phyloP scores from a whole-genome alignment of 2,888 invertebrate genomes.

The Thecocarcelia acutangulata region DNA sequence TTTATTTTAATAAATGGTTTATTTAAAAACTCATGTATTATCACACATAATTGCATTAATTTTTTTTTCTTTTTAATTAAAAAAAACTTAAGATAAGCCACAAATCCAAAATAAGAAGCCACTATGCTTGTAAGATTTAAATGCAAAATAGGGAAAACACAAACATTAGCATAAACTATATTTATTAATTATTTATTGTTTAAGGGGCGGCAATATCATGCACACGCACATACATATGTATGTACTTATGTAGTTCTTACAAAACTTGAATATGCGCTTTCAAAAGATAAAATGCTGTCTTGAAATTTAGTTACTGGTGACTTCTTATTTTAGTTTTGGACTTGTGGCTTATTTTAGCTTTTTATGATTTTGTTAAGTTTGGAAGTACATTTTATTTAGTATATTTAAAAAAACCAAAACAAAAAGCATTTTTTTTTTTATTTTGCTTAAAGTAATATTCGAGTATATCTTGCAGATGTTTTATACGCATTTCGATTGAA shows the following conservation, averaged over 20 bases:
- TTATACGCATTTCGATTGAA: conserved; percentile 22
- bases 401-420: conserved; percentile 49
- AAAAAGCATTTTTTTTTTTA: conserved; percentile 25
- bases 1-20: conserved; percentile 72
- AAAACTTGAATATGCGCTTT: conserved; percentile 11
- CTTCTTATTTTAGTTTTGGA: conserved; percentile 55
- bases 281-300: conserved; percentile 7
- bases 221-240: neutral
- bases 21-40: conserved; percentile 73
- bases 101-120: conserved; percentile 27
- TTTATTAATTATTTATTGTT: conserved; percentile 14
- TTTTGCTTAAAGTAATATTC: conserved; percentile 63
- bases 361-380: conserved; percentile 33
- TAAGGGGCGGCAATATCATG: conserved; percentile 5
- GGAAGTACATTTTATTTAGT: conserved; percentile 47
- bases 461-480: conserved; percentile 61
- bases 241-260: too few relatives aligned
- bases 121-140: conserved; percentile 41
- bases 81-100: conserved; percentile 35
- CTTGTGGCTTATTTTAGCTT: conserved; percentile 42
- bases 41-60: conserved; percentile 81
- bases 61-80: conserved; percentile 41
- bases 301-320: conserved; percentile 1
- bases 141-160: conserved; percentile 46
- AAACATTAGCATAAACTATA: conserved; percentile 28